Evolutionary conservation across 2,113 vertebrate genomes (phyloP).

Genomic region (Phyllostomus discolor): DNA sequence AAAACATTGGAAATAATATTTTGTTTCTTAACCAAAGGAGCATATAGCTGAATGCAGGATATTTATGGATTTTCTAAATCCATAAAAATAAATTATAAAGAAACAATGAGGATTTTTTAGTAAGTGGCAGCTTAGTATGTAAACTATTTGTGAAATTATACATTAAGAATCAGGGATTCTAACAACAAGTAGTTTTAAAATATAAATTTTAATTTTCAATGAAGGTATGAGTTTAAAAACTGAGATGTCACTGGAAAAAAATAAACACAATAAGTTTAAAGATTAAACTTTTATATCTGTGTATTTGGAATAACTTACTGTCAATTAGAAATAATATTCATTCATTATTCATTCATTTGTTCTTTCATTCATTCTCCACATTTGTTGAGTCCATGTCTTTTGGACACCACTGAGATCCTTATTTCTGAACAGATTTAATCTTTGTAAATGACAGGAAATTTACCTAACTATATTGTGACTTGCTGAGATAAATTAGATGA

Average conservation of each 20-base stretch:
- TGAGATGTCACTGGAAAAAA: background rate
- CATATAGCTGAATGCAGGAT: constrained; percentile 38
- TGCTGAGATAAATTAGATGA: background rate
- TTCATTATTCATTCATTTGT: background rate
- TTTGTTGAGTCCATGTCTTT: background rate
- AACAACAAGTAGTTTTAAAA: constrained; percentile 51
- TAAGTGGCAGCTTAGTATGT: background rate
- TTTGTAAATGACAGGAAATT: background rate
- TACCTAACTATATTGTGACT: background rate
- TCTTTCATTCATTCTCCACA: background rate
- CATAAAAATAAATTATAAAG: background rate
- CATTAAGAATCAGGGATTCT: constrained; percentile 26
- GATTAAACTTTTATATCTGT: background rate
- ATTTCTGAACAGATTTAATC: background rate
- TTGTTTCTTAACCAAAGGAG: constrained; percentile 58
- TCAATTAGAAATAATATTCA: background rate
- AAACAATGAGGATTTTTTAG: background rate
- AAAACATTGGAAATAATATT: constrained; percentile 62
- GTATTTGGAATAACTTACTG: background rate
- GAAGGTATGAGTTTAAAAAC: constrained; percentile 47
- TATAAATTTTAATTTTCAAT: constrained; percentile 56
- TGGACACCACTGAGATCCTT: background rate
- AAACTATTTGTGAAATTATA: constrained; percentile 25
- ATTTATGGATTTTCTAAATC: background rate
- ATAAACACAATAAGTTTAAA: background rate